Evolutionary conservation across 1,140 invertebrate genomes (phyloP).

Genomic region (Papilio polyxenes): DNA sequence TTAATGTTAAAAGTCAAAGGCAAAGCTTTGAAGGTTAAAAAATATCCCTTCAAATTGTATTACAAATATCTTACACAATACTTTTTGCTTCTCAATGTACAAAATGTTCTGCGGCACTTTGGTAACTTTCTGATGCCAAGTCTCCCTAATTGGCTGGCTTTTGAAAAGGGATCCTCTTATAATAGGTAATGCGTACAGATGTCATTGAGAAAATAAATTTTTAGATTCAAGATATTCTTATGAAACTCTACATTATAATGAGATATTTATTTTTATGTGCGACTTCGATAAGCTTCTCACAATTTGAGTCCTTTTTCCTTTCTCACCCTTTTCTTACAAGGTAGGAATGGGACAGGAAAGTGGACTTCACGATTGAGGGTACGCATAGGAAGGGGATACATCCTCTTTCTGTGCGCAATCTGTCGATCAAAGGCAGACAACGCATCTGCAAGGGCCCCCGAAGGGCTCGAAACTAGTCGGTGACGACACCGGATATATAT

Average conservation of each 20-base stretch:
- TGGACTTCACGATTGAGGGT: no score
- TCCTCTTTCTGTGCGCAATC: no score
- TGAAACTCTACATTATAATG: background rate
- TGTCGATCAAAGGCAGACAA: no score
- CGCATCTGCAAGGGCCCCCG: no score
- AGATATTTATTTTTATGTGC: background rate
- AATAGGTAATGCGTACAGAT: background rate
- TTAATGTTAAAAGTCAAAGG: no score
- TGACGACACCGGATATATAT: no score
- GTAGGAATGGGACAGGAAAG: no score
- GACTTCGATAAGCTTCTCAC: background rate
- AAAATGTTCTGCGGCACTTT: background rate
- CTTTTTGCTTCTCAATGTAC: background rate
- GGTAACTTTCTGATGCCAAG: background rate
- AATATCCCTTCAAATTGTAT: background rate
- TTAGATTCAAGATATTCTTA: background rate
- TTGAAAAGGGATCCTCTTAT: constrained; percentile 13
- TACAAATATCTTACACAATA: background rate
- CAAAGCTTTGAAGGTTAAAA: background rate
- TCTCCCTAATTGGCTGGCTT: constrained; percentile 17
- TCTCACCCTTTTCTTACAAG: no score
- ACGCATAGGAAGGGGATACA: no score
- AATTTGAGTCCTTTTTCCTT: no score
- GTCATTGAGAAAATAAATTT: constrained; percentile 5
- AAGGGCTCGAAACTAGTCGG: no score